Conservation (phyloP, 2,113 vertebrate species). For the Aleadryas rufinucha region DNA sequence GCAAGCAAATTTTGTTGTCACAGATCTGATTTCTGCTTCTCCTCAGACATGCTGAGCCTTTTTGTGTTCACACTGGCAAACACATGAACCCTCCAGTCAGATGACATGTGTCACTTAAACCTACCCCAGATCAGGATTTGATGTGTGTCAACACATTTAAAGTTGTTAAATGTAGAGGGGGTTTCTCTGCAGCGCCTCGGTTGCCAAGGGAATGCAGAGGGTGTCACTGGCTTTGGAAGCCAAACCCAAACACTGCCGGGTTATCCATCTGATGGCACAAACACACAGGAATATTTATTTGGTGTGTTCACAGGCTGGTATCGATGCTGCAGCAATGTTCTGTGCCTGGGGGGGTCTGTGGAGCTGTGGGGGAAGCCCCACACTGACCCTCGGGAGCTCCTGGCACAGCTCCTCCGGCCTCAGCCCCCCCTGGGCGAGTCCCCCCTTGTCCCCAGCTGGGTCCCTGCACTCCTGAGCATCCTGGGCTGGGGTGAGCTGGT, state of each 20-base stretch:
- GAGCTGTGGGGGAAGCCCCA: neutral
- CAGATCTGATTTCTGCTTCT: neutral
- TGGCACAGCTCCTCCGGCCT: accelerated
- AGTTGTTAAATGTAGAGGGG: neutral
- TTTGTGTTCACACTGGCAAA: neutral
- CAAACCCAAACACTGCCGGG: neutral
- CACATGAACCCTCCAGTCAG: neutral
- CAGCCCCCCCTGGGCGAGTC: accelerated
- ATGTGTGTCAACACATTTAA: neutral
- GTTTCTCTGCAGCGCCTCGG: neutral
- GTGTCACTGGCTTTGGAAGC: neutral
- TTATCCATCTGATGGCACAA: neutral
- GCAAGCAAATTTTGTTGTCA: neutral
- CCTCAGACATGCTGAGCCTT: slow-evolving; percentile 8
- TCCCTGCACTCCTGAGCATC: accelerated
- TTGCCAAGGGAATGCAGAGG: neutral
- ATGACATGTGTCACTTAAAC: slow-evolving; percentile 32
- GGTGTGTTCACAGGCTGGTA: accelerated
- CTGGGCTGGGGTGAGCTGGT: neutral
- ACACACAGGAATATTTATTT: accelerated
- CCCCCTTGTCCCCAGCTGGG: accelerated
- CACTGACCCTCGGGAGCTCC: accelerated
- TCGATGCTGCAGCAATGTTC: accelerated
- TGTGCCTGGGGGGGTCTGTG: accelerated
- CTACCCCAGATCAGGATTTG: neutral